phyloP scores from a whole-genome alignment of 2,888 invertebrate species.

The Xanthostigma xanthostigma region DNA sequence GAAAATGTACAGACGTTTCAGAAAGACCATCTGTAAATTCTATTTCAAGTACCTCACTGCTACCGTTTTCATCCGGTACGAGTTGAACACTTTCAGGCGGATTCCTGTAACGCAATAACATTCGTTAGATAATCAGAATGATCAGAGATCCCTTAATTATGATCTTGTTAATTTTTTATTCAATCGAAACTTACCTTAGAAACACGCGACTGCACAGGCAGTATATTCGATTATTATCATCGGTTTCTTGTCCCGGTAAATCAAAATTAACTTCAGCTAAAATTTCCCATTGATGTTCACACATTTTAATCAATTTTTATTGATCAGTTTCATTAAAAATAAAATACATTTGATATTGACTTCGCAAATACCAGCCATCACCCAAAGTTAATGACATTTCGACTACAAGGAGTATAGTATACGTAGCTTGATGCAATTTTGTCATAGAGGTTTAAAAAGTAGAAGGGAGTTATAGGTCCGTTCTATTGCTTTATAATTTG shows the following conservation, averaged over 20 bases:
- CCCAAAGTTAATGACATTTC: too few species aligned
- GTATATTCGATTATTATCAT: slow-evolving; percentile 29
- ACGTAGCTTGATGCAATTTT: too few species aligned
- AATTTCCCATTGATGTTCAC: slow-evolving; percentile 45
- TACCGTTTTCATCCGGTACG: not conserved
- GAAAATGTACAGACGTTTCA: not conserved
- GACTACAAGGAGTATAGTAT: too few species aligned
- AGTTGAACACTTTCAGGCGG: not conserved
- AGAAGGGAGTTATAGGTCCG: too few species aligned
- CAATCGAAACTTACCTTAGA: slow-evolving; percentile 37
- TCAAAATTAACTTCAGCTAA: slow-evolving; percentile 45
- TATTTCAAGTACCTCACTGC: not conserved
- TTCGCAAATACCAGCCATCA: too few species aligned
- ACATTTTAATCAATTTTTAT: slow-evolving; percentile 22
- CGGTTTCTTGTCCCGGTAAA: not conserved
- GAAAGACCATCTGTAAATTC: not conserved
- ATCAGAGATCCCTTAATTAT: not conserved
- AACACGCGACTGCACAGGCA: slow-evolving; percentile 57
- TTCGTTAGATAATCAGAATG: too few species aligned
- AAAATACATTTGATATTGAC: too few species aligned
- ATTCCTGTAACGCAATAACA: not conserved
- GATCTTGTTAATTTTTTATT: not conserved
- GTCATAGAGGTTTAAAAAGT: too few species aligned
- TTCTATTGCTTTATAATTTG: too few species aligned
- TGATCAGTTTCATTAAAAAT: too few species aligned